Evolutionary conservation across 30 jellyfish, hydroid and myxozoan species (phyloP).

Genomic region (Aurelia aurita): DNA sequence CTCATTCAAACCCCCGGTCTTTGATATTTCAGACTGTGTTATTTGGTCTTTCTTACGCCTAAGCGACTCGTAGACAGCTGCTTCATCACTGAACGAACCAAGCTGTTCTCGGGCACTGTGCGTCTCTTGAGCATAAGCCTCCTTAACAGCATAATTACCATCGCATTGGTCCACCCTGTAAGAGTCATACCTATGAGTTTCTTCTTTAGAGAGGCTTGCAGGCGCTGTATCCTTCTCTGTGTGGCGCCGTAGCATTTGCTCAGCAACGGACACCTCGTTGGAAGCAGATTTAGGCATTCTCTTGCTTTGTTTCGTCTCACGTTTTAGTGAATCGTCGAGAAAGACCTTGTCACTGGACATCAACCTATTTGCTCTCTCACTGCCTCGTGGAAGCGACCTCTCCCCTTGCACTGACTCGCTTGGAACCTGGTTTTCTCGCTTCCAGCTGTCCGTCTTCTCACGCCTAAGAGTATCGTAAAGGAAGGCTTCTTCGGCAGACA

Average conservation of each 20-base stretch:
- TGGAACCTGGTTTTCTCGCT: too few relatives aligned
- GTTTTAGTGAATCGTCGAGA: not conserved
- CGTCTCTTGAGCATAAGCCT: too few relatives aligned
- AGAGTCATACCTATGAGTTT: too few relatives aligned
- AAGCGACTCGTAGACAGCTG: conserved; percentile 17
- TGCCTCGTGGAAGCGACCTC: not conserved
- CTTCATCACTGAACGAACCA: conserved; percentile 20
- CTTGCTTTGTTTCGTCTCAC: not conserved
- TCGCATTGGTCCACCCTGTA: too few relatives aligned
- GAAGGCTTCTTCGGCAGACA: conserved; percentile 19
- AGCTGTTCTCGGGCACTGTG: not conserved
- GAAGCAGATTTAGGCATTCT: not conserved
- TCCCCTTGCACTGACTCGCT: too few relatives aligned
- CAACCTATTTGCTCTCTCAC: not conserved
- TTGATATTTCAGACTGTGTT: too few relatives aligned
- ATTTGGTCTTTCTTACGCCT: conserved; percentile 27
- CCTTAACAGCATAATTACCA: too few relatives aligned
- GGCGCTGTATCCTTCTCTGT: not conserved
- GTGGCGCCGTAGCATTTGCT: not conserved
- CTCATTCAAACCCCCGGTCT: too few relatives aligned
- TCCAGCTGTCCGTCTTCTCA: too few relatives aligned
- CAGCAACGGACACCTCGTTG: conserved; percentile 5
- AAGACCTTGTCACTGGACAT: conserved; percentile 6
- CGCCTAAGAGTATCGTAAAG: conserved; percentile 35
- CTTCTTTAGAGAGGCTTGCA: too few relatives aligned